Conservation (phyloP, 2,888 invertebrate species). For the Nycteola revayana region DNA sequence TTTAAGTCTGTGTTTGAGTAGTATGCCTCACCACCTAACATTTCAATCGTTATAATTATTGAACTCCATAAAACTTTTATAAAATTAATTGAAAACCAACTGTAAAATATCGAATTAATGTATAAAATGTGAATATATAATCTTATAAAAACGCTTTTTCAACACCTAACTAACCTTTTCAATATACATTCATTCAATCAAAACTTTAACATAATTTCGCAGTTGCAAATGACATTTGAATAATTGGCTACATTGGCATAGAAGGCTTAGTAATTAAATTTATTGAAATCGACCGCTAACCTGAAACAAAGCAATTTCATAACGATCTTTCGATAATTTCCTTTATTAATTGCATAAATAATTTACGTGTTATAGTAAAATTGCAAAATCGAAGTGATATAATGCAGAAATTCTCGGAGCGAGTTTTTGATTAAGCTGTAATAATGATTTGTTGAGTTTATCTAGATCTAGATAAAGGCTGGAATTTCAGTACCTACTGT, state of each 20-base stretch:
- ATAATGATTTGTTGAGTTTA: conserved; percentile 28
- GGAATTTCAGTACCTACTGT: conserved; percentile 1
- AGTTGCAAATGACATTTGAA: conserved; percentile 50
- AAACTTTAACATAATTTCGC: too few species aligned
- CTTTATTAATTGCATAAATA: conserved; percentile 32
- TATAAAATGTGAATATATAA: too few species aligned
- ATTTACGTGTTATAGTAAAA: conserved; percentile 16
- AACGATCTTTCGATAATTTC: conserved; percentile 31
- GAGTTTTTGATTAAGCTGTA: conserved; percentile 7
- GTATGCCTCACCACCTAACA: too few species aligned
- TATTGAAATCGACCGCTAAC: conserved; percentile 29
- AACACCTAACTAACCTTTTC: too few species aligned
- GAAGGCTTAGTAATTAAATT: conserved; percentile 53
- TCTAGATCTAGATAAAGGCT: conserved; percentile 34
- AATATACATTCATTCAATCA: conserved; percentile 2
- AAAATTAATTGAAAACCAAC: too few species aligned
- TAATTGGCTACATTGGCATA: conserved; percentile 56
- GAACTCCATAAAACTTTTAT: too few species aligned
- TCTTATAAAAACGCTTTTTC: too few species aligned
- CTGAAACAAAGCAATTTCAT: conserved; percentile 28
- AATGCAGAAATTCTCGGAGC: conserved; percentile 19
- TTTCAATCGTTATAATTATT: too few species aligned
- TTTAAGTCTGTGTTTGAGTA: too few species aligned
- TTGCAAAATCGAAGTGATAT: conserved; percentile 22
- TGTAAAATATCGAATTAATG: too few species aligned